A percentile compares a stretch with the other conserved stretches of the same genome.
Conservation (phyloP, 1,140 invertebrate genomes). For the Drosophila rhopaloa region DNA sequence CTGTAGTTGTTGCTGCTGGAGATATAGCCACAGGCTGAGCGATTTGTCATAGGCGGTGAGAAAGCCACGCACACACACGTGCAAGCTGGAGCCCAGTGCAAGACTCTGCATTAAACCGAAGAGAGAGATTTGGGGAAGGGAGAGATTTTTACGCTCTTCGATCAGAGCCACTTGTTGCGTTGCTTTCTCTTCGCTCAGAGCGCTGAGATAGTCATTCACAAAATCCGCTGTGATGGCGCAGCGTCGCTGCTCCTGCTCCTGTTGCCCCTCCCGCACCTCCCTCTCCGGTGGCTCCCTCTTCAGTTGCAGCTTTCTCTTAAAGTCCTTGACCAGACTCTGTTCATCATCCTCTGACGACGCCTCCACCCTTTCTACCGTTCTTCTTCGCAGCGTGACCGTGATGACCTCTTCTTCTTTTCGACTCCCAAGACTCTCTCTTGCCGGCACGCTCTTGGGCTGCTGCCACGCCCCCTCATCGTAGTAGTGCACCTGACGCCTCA, state of each 20-base stretch:
- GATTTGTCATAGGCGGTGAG: slow-evolving; percentile 61
- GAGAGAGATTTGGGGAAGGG: slow-evolving; percentile 26
- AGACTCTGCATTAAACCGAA: slow-evolving; percentile 50
- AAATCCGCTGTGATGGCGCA: slow-evolving; percentile 64
- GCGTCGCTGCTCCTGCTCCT: slow-evolving; percentile 34
- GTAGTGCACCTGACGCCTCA: slow-evolving; percentile 65
- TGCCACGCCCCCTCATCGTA: slow-evolving; percentile 62
- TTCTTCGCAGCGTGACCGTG: slow-evolving; percentile 11
- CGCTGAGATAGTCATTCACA: slow-evolving; percentile 69
- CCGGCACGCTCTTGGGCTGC: slow-evolving; percentile 75
- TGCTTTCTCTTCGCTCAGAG: slow-evolving; percentile 2
- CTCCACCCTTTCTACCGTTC: slow-evolving; percentile 4
- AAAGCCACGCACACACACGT: slow-evolving; percentile 61
- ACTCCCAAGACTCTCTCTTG: slow-evolving; percentile 23
- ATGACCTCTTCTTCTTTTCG: slow-evolving; percentile 9
- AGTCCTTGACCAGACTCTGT: slow-evolving; percentile 43
- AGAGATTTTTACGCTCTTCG: neutral
- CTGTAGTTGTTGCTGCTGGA: slow-evolving; percentile 16
- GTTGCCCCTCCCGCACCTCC: too few species aligned
- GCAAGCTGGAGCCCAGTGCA: slow-evolving; percentile 49
- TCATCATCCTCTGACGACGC: neutral
- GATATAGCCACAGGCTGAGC: slow-evolving; percentile 43
- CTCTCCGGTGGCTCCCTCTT: slow-evolving; percentile 15
- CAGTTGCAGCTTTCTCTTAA: slow-evolving; percentile 54
- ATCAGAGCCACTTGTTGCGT: neutral